Evolutionary conservation across 2,113 vertebrate genomes (phyloP).

Genomic region (Trogon melanurus): DNA sequence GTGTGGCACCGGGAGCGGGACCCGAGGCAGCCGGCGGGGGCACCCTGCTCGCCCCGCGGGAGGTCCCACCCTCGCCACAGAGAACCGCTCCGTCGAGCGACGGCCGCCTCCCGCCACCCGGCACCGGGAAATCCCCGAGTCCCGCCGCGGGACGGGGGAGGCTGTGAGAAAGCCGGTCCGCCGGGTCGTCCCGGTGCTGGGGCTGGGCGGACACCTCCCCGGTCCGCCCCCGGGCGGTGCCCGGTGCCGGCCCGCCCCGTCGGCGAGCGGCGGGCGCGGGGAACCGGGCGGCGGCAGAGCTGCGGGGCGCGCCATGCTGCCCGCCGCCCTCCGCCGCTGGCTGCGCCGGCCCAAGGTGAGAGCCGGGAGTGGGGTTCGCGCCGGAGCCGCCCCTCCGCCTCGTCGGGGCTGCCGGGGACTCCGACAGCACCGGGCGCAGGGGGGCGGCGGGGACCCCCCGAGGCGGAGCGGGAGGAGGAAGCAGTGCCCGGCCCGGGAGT

Average conservation of each 20-base stretch:
- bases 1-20: background rate
- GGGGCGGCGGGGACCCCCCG: too few species aligned
- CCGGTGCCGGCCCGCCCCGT: slow-evolving; percentile 10
- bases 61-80: background rate
- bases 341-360: slow-evolving; percentile 75
- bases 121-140: background rate
- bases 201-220: background rate
- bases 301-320: slow-evolving; percentile 63
- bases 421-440: too few species aligned
- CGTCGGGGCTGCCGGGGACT: background rate
- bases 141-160: too few species aligned
- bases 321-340: slow-evolving; percentile 70
- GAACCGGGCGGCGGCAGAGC: background rate
- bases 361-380: too few species aligned
- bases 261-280: slow-evolving; percentile 38
- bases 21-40: background rate
- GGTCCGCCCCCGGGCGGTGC: slow-evolving; percentile 18
- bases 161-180: background rate
- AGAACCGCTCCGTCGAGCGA: background rate
- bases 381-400: background rate
- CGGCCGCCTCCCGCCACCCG: background rate
- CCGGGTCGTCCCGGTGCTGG: background rate
- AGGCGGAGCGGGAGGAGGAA: background rate
- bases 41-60: background rate
- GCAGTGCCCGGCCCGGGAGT: background rate